A percentile compares a stretch with the other conserved stretches of the same genome.
These are phyloP conservation scores for Cladorhizidae sp. DNA, from an alignment of 37 sponge, comb jelly and placozoan species.

Conservation along the genomic window DNA sequence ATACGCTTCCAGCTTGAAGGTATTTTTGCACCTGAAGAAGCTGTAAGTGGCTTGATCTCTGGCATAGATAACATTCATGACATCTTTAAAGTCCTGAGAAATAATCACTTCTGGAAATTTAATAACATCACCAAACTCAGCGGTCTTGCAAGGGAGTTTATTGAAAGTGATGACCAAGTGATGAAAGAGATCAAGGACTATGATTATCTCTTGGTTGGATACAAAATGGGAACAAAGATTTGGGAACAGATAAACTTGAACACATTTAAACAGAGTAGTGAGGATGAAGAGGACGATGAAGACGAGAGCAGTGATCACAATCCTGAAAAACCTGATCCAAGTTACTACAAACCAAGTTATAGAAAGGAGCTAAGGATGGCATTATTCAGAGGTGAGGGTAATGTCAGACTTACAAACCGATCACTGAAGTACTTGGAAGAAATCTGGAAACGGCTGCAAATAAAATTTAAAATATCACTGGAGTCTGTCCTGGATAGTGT, in stretches of 20 bases:
- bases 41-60: background rate
- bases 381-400: background rate
- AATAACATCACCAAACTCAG: background rate
- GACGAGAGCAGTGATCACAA: background rate
- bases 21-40: background rate
- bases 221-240: background rate
- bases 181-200: background rate
- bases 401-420: background rate
- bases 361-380: background rate
- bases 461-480: background rate
- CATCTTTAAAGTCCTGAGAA: background rate
- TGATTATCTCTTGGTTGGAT: background rate
- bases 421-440: background rate
- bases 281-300: background rate
- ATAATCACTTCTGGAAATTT: background rate
- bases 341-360: background rate
- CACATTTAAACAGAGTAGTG: background rate
- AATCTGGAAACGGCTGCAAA: background rate
- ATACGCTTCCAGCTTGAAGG: background rate
- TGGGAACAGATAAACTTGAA: background rate
- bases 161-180: background rate
- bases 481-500: constrained; percentile 1
- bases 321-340: background rate
- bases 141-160: background rate
- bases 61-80: background rate